Evolutionary conservation across 2,113 vertebrate species (phyloP), one percentile per base, ranked within the genome.

Genomic region (Mohoua ochrocephala): DNA sequence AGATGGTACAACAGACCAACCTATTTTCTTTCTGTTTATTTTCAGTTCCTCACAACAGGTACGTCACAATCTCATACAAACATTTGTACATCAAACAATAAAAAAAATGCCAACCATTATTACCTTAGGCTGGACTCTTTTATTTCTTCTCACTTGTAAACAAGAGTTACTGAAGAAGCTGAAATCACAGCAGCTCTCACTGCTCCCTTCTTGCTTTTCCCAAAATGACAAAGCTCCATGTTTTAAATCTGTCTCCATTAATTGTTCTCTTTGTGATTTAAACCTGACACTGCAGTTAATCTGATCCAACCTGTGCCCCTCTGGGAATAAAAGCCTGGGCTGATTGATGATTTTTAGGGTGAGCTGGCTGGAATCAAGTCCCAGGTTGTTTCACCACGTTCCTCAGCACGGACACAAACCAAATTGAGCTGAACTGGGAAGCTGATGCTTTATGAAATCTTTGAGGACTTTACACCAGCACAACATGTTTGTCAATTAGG

Each of bases 121-220:
- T 97, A 97, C 92, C 92, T 96, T 71, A 67, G 96, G 88, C 57
- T 95, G 91, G 37, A 93, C 89, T 87, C 93, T 92, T 77, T 94
- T 95, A 44, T 45, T 93, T 93, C 93, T 95, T 91, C 92, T 91
- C 69, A 78, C 42, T 91, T 2, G 88, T 60, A 95, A 95, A 75
- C 91, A 96, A 60, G 86, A 93, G 60, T 26, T 80, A 81, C 13
- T 61, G 88, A 93, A 92, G 93, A 92, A 84, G 86, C 44, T 91
- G 92, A 94, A 94, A 92, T 75, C 92, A 93, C 88, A 95, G 69
- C 92, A 94, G 77, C 28, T 89, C 71, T 93, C 37, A 1, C 41
- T 64, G 79, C 60, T 77, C n/a, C 83, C 22, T 92, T 95, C 93
- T 84, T 95, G 91, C 88, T 75, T 94, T 93, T 81, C 86, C 88